phyloP scores from a whole-genome alignment of 1,140 invertebrate species.

The Drosophila pachea region DNA sequence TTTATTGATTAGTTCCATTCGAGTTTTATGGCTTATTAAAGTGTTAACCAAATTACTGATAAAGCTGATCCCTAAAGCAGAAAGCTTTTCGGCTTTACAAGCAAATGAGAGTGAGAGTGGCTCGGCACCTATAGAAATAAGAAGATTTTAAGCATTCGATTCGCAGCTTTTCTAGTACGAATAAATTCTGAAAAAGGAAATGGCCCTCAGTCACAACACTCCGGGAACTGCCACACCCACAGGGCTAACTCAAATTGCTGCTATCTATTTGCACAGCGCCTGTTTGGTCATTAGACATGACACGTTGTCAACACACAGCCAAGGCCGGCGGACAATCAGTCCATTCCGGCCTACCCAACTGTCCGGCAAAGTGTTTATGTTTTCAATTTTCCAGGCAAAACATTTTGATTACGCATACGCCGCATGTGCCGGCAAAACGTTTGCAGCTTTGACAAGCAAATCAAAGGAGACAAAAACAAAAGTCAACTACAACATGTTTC shows the following conservation, averaged over 20 bases:
- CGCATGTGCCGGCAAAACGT: conserved; percentile 38
- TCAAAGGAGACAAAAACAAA: conserved; percentile 60
- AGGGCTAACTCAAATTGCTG: conserved; percentile 24
- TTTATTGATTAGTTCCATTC: conserved; percentile 9
- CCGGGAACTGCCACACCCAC: too few species aligned
- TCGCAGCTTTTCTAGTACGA: not conserved
- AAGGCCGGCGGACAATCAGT: not conserved
- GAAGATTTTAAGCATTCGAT: too few species aligned
- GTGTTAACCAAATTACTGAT: conserved; percentile 3
- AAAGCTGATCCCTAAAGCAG: not conserved
- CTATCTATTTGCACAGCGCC: conserved; percentile 39
- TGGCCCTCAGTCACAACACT: too few species aligned
- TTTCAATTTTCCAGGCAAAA: conserved; percentile 65
- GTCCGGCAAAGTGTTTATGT: conserved; percentile 54
- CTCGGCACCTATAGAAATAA: too few species aligned
- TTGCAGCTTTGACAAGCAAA: conserved; percentile 63
- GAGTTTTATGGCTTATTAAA: conserved; percentile 5
- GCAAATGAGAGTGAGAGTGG: too few species aligned
- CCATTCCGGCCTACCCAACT: not conserved
- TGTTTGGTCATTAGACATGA: conserved; percentile 68
- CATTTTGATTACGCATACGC: conserved; percentile 73
- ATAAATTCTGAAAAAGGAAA: too few species aligned
- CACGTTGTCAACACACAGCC: conserved; percentile 46
- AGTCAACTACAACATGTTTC: conserved; percentile 24
- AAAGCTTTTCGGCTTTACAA: too few species aligned